Evolutionary conservation across 2,888 invertebrate genomes (phyloP), one percentile per base, ranked within the genome.

Genomic region (Mechanitis messenoides): DNA sequence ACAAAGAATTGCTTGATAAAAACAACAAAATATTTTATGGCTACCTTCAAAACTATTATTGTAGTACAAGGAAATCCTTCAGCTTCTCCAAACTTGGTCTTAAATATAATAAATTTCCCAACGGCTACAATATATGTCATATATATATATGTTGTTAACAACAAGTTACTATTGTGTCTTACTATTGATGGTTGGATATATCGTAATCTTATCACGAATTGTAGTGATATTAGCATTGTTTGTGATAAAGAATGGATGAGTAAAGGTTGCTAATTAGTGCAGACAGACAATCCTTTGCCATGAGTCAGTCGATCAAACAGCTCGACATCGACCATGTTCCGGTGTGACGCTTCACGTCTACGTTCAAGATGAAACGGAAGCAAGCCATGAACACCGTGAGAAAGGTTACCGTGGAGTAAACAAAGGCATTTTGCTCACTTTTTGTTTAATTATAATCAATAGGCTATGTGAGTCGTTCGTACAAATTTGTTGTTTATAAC

Each of bases 241-340:
- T 77, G 74, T 79, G 80, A 84, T 84, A 82, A 79, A 72, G 74
- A 75, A 75, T 74, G 75, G 77, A 82, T 87, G 88, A 86, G 79
- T 85, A 86, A 88, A 78, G 76, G 77, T 76, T 76, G 75, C 73
- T 87, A 85, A 87, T 87, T 85, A 83, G 79, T 74, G 66, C 80
- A 81, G 85, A 81, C 71, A 75, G 81, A 83, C 88, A 83, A 85
- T 87, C 85, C 85, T 81, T 77, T 68, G 68, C 28, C 63, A 68
- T 88, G 87, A 87, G 69, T 88, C 87, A 53, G 55, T 62, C 67
- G 64, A 67, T 68, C 65, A 65, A 63, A 63, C 56, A 62, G 69
- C 69, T 68, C 56, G 66, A 60, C 59, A 54, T 53, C 61, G 59
- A 58, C 62, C 59, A 58, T 56, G 68, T 67, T 65, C 68, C 70